Evolutionary conservation across 2,113 vertebrate species (phyloP).

Genomic region (Mobula hypostoma): DNA sequence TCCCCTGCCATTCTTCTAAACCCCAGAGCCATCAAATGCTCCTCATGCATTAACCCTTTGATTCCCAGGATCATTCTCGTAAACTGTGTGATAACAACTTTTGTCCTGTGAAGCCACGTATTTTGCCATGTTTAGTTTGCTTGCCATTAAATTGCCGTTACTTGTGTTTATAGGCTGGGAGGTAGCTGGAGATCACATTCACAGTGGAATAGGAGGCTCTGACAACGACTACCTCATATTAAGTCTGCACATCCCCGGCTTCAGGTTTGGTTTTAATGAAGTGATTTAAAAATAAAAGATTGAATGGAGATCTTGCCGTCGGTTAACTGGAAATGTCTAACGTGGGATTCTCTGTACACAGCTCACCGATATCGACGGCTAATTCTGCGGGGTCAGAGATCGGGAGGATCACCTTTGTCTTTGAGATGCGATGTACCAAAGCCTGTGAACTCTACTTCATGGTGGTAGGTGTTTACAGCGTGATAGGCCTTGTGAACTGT

Average conservation of each 20-base stretch:
- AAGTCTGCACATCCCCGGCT: slow-evolving; percentile 85
- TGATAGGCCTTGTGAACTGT: slow-evolving; percentile 32
- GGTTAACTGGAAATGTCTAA: background rate
- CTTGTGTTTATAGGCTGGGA: slow-evolving; percentile 75
- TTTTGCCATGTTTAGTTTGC: background rate
- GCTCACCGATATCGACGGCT: slow-evolving; percentile 76
- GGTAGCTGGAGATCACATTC: slow-evolving; percentile 84
- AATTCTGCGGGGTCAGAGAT: slow-evolving; percentile 73
- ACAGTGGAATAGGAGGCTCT: slow-evolving; percentile 79
- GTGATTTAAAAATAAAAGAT: background rate
- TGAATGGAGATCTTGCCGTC: background rate
- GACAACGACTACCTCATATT: slow-evolving; percentile 96
- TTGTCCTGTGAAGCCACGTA: background rate
- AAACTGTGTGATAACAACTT: too few species aligned
- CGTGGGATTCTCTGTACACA: slow-evolving; percentile 43
- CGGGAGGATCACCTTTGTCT: slow-evolving; percentile 85
- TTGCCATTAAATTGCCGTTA: background rate
- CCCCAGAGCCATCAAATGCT: too few species aligned
- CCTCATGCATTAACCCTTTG: too few species aligned
- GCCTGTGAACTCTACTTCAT: slow-evolving; percentile 97
- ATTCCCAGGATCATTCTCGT: too few species aligned
- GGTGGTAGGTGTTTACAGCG: slow-evolving; percentile 69
- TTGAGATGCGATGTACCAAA: slow-evolving; percentile 79
- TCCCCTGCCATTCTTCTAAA: too few species aligned
- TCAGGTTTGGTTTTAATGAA: slow-evolving; percentile 69